A percentile compares a stretch with the other conserved stretches of the same genome.
Conservation (phyloP, 2,797 vertebrate genomes). For the Eulemur rubriventer region DNA sequence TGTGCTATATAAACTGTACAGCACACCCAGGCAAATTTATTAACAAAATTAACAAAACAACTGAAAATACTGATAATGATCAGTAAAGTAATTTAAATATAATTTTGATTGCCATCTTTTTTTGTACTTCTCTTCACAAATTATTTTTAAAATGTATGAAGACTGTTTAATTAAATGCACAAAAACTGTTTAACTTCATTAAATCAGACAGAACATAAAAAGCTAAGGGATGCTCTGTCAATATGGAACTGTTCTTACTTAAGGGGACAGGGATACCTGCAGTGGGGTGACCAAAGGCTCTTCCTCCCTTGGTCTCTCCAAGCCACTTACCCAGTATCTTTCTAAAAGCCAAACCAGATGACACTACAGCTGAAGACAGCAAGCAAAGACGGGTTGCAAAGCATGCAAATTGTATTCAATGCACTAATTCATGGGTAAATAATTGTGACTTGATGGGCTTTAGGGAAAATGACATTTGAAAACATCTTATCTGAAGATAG, state of each 20-base stretch:
- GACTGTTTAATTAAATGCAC: not conserved
- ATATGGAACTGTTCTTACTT: not conserved
- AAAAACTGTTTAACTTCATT: constrained; percentile 15
- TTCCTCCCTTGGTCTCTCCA: not conserved
- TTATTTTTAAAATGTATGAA: constrained; percentile 43
- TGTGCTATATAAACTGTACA: not conserved
- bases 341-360: not conserved
- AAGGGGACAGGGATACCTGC: not conserved
- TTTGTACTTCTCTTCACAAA: not conserved
- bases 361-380: not conserved
- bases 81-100: not conserved
- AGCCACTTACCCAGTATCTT: not conserved
- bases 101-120: not conserved
- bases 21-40: not conserved
- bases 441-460: not conserved
- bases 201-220: not conserved
- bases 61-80: not conserved
- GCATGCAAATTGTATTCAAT: not conserved
- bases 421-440: not conserved
- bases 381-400: not conserved
- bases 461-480: constrained; percentile 33
- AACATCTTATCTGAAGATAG: constrained; percentile 1
- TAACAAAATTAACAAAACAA: constrained; percentile 7
- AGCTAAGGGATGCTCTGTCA: not conserved
- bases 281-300: not conserved